Conservation (phyloP, 2,113 vertebrate genomes). For the Rynchops niger region DNA sequence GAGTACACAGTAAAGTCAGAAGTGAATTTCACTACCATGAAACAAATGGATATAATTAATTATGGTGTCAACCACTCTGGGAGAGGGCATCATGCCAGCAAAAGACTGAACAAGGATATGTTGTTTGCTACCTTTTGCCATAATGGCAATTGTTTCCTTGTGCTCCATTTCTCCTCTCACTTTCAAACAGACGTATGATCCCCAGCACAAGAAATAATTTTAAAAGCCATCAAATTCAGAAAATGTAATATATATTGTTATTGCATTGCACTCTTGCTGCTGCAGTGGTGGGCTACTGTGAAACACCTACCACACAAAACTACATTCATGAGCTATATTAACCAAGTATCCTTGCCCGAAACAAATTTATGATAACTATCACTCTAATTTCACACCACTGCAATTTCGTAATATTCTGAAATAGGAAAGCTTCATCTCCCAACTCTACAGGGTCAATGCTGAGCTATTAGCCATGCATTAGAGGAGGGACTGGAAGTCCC, state of each 20-base stretch:
- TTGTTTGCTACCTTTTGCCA: neutral
- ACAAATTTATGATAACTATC: slow-evolving; percentile 32
- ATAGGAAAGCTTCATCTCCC: neutral
- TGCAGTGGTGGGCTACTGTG: neutral
- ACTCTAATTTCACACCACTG: slow-evolving; percentile 61
- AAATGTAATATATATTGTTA: neutral
- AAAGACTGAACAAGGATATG: neutral
- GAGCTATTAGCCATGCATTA: slow-evolving; percentile 58
- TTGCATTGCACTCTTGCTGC: neutral
- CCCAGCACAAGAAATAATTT: neutral
- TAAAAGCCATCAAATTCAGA: slow-evolving; percentile 17
- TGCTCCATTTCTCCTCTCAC: neutral
- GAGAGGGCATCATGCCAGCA: slow-evolving; percentile 3
- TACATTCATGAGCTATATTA: neutral
- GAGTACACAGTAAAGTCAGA: slow-evolving; percentile 7
- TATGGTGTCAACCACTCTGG: slow-evolving; percentile 45
- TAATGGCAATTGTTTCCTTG: neutral
- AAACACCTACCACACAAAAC: neutral
- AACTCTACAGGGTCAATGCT: slow-evolving; percentile 6
- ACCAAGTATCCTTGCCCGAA: neutral
- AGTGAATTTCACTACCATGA: slow-evolving; percentile 44
- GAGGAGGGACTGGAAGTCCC: slow-evolving; percentile 38
- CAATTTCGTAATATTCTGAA: slow-evolving; percentile 55
- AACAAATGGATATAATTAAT: slow-evolving; percentile 68
- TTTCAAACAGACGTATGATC: neutral